Base-by-base conservation (phyloP, 2,113 vertebrate species). In the Coptodon bakossiorum region DNA sequence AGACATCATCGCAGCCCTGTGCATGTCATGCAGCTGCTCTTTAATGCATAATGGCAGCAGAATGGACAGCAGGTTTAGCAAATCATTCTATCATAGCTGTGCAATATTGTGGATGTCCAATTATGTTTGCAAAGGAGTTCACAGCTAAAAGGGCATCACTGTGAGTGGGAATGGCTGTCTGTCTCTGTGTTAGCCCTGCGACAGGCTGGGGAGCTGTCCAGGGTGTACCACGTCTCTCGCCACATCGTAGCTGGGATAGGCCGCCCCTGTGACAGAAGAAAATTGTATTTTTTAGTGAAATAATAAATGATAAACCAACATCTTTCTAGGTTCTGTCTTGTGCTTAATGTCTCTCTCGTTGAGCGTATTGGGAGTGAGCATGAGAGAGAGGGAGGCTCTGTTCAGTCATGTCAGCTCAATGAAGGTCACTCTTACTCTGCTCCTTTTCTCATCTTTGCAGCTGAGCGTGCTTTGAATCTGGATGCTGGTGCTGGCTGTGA, bases 61-160 rank as follows among this genome's bases (percentile, higher is more conserved):
- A 34, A 0, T 61, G 16, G 2, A 19, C 57, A 19, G 3, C 59
- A 61, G 9, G 29, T 61, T 34, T 11, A 57, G 54, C 54, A 27
- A 57, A 8, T 57, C 0, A 34, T 63, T 63, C 29, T 19, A 63
- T 61, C 57, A 34, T 63, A 19, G 16, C 59, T 34, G 59, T 63
- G 59, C 16, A 0, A 11, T 63, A 63, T 34, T 4, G 1, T 34
- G 59, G 9, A 0, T 63, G 29, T 63, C 16, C 16, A 4, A 6
- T 63, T 63, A 19, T 34, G 29, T 63, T 63, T 34, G 29, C 59
- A 34, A 34, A 63, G 1, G 16, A 61, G 14, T 61, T 61, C 57
- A 61, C 16, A 0, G 29, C 57, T 61, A 61, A 61, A 61, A 34
- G 57, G 57, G 57, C 3, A 1, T 56, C 11, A 56, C 4, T 14